These are phyloP conservation scores for Subacronicta megacephala DNA, from an alignment of 2,888 invertebrate genomes.

Conservation along the genomic window DNA sequence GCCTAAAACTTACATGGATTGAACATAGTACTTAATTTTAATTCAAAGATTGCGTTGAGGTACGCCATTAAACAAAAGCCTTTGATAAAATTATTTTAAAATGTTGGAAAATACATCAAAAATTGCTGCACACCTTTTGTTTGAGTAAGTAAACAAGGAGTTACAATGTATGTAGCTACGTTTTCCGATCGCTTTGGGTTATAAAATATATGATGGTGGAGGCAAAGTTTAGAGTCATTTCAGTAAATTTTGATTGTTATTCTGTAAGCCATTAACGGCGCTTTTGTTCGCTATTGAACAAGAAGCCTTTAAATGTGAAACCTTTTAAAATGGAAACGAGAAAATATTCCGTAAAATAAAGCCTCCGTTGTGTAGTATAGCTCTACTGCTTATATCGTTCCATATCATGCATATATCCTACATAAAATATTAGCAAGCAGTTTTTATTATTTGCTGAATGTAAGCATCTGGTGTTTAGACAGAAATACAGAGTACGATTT, in stretches of 20 bases:
- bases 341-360: neutral
- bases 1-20: too few relatives aligned
- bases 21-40: too few relatives aligned
- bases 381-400: too few relatives aligned
- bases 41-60: too few relatives aligned
- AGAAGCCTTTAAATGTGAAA: constrained; percentile 23
- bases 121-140: constrained; percentile 5
- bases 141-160: neutral
- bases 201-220: constrained; percentile 5
- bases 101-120: too few relatives aligned
- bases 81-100: too few relatives aligned
- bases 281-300: constrained; percentile 29
- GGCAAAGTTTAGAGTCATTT: constrained; percentile 17
- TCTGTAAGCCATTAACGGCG: constrained; percentile 17
- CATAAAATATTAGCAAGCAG: too few relatives aligned
- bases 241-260: constrained; percentile 37
- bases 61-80: too few relatives aligned
- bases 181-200: neutral
- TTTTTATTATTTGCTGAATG: too few relatives aligned
- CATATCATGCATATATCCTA: neutral
- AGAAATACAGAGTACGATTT: too few relatives aligned
- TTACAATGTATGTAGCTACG: neutral
- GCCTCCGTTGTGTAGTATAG: neutral
- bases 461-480: too few relatives aligned
- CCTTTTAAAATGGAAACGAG: constrained; percentile 2